Evolutionary conservation across 2,113 vertebrate species (phyloP).

Genomic region (Macrotis lagotis): DNA sequence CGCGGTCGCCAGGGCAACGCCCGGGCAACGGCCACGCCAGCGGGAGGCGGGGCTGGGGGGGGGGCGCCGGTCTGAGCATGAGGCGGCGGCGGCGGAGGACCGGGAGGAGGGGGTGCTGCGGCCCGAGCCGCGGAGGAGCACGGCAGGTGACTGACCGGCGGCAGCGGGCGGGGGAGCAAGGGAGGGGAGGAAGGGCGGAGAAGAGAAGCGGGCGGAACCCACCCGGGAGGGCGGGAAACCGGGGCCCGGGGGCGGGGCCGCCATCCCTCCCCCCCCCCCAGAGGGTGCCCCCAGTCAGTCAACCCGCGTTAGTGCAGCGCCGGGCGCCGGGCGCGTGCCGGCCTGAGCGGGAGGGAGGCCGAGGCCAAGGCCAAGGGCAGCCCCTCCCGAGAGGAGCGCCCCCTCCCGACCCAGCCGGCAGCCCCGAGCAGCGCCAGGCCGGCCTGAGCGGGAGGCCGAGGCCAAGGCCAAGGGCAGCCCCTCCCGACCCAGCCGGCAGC

Average conservation of each 20-base stretch:
- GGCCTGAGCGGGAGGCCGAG: too few relatives aligned
- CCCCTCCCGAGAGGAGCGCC: too few relatives aligned
- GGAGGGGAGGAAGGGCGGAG: neutral
- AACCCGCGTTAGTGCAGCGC: too few relatives aligned
- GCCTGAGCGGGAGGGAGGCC: too few relatives aligned
- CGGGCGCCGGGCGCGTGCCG: too few relatives aligned
- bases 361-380: too few relatives aligned
- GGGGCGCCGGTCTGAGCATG: neutral
- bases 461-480: too few relatives aligned
- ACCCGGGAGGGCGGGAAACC: neutral
- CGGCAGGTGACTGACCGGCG: constrained; percentile 55
- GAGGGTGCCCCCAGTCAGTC: too few relatives aligned
- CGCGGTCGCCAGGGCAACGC: constrained; percentile 67
- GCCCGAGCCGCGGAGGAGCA: neutral
- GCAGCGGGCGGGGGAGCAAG: neutral
- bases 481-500: too few relatives aligned
- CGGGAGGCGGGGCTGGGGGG: neutral
- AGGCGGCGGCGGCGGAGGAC: neutral
- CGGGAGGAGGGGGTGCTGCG: constrained; percentile 5
- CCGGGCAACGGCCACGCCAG: neutral
- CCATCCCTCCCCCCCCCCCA: neutral
- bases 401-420: too few relatives aligned
- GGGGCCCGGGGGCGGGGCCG: neutral
- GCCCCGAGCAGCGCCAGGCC: too few relatives aligned
- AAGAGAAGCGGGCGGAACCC: neutral